A percentile compares a stretch with the other conserved stretches of the same genome.
Conservation (phyloP, 1,140 invertebrate genomes). For the Aphaenogaster ashmeadi region DNA sequence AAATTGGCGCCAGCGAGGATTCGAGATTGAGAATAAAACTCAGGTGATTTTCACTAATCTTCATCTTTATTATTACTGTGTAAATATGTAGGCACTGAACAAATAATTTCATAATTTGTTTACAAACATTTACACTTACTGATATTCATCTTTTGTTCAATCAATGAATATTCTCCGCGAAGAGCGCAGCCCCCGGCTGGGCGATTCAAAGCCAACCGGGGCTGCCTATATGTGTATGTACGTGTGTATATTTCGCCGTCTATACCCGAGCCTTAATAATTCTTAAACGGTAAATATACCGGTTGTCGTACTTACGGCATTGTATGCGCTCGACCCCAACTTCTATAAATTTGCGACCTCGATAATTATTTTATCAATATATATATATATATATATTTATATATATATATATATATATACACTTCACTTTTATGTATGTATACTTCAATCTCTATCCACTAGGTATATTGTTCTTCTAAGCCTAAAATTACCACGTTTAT, state of each 20-base stretch:
- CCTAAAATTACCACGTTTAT: slow-evolving; percentile 85
- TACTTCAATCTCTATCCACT: slow-evolving; percentile 85
- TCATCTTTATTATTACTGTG: slow-evolving; percentile 87
- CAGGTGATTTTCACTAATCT: slow-evolving; percentile 82
- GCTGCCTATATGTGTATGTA: slow-evolving; percentile 71
- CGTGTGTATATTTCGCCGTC: slow-evolving; percentile 68
- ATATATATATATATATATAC: slow-evolving; percentile 76
- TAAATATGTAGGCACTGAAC: slow-evolving; percentile 87
- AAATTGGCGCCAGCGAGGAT: not conserved
- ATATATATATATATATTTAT: slow-evolving; percentile 73
- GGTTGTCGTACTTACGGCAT: slow-evolving; percentile 77
- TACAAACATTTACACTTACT: slow-evolving; percentile 87
- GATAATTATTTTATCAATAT: slow-evolving; percentile 84
- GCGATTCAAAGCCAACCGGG: slow-evolving; percentile 57
- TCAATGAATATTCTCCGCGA: slow-evolving; percentile 83
- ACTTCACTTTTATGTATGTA: slow-evolving; percentile 83
- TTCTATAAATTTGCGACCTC: slow-evolving; percentile 83
- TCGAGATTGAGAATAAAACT: not conserved
- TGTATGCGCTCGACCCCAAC: slow-evolving; percentile 81
- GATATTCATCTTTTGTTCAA: slow-evolving; percentile 83
- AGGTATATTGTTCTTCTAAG: slow-evolving; percentile 85
- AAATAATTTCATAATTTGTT: slow-evolving; percentile 88
- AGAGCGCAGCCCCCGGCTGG: slow-evolving; percentile 72
- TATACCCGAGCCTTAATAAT: slow-evolving; percentile 69
- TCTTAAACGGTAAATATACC: slow-evolving; percentile 72